These are phyloP conservation scores for Sisor rabdophorus DNA, from an alignment of 2,113 vertebrate genomes.

Conservation along the genomic window DNA sequence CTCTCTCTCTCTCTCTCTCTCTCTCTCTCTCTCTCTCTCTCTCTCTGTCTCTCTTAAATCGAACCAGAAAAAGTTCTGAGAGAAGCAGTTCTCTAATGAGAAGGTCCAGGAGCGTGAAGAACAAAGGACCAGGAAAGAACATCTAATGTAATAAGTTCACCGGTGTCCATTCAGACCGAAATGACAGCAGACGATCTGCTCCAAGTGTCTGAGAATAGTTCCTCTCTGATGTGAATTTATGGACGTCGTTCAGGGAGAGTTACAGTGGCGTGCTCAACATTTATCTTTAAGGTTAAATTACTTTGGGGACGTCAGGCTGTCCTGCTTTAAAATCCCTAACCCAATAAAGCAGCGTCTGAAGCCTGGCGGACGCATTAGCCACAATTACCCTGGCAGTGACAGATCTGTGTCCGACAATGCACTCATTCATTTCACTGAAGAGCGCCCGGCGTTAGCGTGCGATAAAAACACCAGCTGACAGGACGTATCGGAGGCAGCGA, in stretches of 20 bases:
- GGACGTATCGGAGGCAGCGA: conserved; percentile 24
- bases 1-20: not conserved
- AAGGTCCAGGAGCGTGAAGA: not conserved
- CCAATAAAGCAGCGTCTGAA: conserved; percentile 44
- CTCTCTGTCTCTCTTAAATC: no score
- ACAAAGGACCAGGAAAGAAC: conserved; percentile 20
- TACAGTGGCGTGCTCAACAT: conserved; percentile 42
- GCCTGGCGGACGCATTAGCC: conserved; percentile 43
- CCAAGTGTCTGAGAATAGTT: conserved; percentile 44
- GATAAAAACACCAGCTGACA: conserved; percentile 43
- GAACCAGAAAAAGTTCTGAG: not conserved
- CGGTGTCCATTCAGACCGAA: conserved; percentile 35
- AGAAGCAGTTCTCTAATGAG: not conserved
- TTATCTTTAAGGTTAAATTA: conserved; percentile 54
- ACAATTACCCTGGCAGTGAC: conserved; percentile 53
- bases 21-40: not conserved
- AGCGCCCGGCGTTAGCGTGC: conserved; percentile 45
- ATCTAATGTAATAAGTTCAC: conserved; percentile 29
- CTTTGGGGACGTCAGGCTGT: conserved; percentile 33
- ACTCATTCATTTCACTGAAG: conserved; percentile 50
- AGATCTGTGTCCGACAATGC: conserved; percentile 43
- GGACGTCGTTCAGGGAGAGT: conserved; percentile 39
- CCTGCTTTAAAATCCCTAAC: conserved; percentile 48
- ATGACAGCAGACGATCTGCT: conserved; percentile 44
- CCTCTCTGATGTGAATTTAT: conserved; percentile 53